A percentile compares a stretch with the other conserved stretches of the same genome.
Evolutionary conservation across 2,888 invertebrate species (phyloP).

Genomic region (Frankliniella fusca): DNA sequence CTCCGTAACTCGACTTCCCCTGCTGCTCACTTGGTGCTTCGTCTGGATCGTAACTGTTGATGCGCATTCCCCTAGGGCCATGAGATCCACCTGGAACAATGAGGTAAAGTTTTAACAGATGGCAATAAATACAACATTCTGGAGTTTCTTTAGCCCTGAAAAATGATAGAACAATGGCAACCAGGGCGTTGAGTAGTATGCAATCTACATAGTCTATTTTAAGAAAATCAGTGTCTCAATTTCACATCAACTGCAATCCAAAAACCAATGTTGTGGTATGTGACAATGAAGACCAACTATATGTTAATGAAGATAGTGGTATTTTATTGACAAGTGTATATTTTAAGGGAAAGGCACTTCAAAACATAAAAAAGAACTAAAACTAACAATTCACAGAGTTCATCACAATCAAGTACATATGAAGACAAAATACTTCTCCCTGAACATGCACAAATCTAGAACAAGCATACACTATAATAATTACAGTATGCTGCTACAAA

Average conservation of each 20-base stretch:
- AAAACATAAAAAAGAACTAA: slow-evolving; percentile 26
- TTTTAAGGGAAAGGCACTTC: slow-evolving; percentile 30
- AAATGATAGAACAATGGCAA: no score
- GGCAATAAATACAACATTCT: no score
- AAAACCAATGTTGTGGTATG: no score
- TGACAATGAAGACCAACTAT: not conserved
- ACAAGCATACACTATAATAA: not conserved
- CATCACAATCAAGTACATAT: slow-evolving; percentile 30
- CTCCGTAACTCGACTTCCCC: slow-evolving; percentile 1
- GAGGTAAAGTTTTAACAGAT: no score
- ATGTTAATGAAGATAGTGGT: not conserved
- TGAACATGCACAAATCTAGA: slow-evolving; percentile 29
- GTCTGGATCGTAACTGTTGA: slow-evolving; percentile 65
- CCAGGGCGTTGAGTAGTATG: no score
- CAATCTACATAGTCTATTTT: no score
- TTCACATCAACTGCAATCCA: no score
- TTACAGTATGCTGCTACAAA: no score
- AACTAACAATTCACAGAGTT: slow-evolving; percentile 24
- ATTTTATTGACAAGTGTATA: slow-evolving; percentile 25
- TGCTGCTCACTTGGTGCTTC: slow-evolving; percentile 51
- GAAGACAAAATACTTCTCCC: slow-evolving; percentile 1
- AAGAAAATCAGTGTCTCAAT: no score
- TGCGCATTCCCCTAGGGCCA: slow-evolving; percentile 61
- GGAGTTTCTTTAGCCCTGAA: no score
- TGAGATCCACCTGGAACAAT: slow-evolving; percentile 55